Evolutionary conservation across 1,140 invertebrate genomes (phyloP), one percentile per base, ranked within the genome.

Genomic region (Artemia franciscana): DNA sequence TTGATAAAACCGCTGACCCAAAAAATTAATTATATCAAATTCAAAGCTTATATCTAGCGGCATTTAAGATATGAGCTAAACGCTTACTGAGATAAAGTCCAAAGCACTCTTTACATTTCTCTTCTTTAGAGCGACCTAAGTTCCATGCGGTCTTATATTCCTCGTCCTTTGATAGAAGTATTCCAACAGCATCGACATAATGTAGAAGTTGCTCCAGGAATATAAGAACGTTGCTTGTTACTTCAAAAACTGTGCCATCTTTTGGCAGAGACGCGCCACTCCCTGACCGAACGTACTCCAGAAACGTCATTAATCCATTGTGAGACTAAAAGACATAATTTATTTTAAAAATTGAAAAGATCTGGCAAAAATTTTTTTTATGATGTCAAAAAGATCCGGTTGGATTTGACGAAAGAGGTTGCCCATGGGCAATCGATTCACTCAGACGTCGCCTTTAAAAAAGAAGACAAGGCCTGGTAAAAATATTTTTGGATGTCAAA

Each of bases 191-290:
- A 67, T 86, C 82, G 23, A 79, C 78, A 69, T 88, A 87, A 63
- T 84, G 83, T 15, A 83, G 79, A 59, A 92, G 75, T 68, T 90
- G 86, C 72, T 91, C 86, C 57, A 89, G 75, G 74, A 91, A 87
- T 64, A 90, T 83, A 56, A 92, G 80, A 60, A 93, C 88, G 73
- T 95, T 93, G 60, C 85, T 90, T 3, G 91, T 93, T 57, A 93
- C 76, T 74, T 97, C 90, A 71, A 94, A 91, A 24, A 97, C 92
- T 0, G 92, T 97, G 63, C 92, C 93, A 78, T 97, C 93, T 72
- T 84, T 86, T 0, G 93, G 90, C 68, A 93, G 79, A 66, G 83
- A 82, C 4, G 84, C 81, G 28, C 86, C 84, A 9, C 81, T 80
- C 71, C 95, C 91, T 63, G 81, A 82, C 68, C 88, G 80, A 58